These are phyloP conservation scores for Hypothenemus hampei DNA, from an alignment of 1,140 invertebrate genomes.

Conservation along the genomic window DNA sequence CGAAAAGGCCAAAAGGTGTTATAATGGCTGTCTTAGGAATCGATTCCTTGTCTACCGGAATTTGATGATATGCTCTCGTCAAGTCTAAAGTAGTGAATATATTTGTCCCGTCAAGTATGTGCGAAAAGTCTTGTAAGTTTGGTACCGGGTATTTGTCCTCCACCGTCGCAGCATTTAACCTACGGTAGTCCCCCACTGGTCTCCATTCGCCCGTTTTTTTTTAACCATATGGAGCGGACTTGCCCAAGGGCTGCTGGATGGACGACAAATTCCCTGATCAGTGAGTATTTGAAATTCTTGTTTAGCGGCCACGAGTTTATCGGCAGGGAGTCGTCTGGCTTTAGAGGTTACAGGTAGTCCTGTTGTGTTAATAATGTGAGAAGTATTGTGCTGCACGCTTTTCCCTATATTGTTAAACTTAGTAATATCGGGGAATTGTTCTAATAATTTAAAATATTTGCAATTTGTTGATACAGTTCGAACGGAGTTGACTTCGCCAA, in stretches of 20 bases:
- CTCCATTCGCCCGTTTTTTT: neutral
- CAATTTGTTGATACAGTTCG: no score
- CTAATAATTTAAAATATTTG: no score
- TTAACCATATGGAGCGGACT: neutral
- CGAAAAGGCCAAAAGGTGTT: neutral
- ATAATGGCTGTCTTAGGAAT: neutral
- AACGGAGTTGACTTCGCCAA: no score
- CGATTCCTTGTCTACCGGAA: neutral
- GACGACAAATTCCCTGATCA: neutral
- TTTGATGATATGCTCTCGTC: neutral
- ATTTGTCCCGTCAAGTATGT: neutral
- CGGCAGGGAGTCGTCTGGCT: neutral
- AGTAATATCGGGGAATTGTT: no score
- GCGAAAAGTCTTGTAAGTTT: neutral
- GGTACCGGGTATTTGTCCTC: neutral
- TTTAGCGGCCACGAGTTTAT: neutral
- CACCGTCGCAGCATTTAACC: neutral
- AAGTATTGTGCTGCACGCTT: neutral
- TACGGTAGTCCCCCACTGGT: neutral
- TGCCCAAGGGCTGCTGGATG: neutral
- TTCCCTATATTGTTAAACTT: no score
- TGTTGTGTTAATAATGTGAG: neutral
- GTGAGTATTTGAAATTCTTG: neutral
- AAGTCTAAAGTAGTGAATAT: neutral
- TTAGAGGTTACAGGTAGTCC: neutral